phyloP scores from a whole-genome alignment of 2,888 invertebrate species.

The Pelosia muscerda region DNA sequence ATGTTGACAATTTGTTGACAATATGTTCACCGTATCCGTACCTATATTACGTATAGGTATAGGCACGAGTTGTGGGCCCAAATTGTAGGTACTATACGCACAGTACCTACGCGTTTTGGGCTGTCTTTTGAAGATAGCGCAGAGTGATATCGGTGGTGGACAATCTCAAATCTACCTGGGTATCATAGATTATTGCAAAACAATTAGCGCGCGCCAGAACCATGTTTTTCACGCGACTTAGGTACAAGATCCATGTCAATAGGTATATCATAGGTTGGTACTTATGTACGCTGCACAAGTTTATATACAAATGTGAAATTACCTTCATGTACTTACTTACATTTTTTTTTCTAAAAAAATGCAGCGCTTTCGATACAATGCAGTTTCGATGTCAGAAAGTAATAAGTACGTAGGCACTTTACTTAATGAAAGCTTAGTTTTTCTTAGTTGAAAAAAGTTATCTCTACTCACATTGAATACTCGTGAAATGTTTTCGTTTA shows the following conservation, averaged over 20 bases:
- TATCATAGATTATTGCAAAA: too few species aligned
- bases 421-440: slow-evolving; percentile 36
- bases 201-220: too few species aligned
- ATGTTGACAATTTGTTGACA: slow-evolving; percentile 80
- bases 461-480: slow-evolving; percentile 25
- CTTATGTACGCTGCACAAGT: slow-evolving; percentile 32
- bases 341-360: slow-evolving; percentile 28
- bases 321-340: too few species aligned
- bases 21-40: slow-evolving; percentile 46
- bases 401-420: slow-evolving; percentile 29
- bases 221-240: too few species aligned
- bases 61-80: too few species aligned
- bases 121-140: too few species aligned
- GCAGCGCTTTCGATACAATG: slow-evolving; percentile 28
- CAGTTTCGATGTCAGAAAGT: slow-evolving; percentile 34
- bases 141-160: too few species aligned
- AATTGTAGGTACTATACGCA: too few species aligned
- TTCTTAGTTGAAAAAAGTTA: slow-evolving; percentile 20
- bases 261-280: too few species aligned
- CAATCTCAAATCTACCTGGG: too few species aligned
- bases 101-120: too few species aligned
- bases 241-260: too few species aligned
- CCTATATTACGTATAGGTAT: slow-evolving; percentile 24
- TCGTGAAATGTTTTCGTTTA: slow-evolving; percentile 38
- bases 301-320: slow-evolving; percentile 46